Evolutionary conservation across 2,888 invertebrate genomes (phyloP).

Genomic region (Ophion slaviceki): DNA sequence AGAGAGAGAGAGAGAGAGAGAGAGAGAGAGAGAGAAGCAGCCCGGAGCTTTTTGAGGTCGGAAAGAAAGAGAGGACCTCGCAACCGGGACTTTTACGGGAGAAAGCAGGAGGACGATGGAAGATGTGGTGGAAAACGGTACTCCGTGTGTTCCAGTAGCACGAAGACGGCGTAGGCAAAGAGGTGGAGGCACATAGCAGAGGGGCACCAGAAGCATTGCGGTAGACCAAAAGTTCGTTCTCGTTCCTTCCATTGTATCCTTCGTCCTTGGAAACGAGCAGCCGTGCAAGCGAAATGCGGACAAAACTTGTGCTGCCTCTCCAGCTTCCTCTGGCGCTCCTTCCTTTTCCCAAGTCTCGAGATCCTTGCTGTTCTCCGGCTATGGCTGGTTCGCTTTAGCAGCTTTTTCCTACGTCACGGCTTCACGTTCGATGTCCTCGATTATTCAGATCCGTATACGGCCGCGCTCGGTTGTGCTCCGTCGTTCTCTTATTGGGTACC

Average conservation of each 20-base stretch:
- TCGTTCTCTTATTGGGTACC: constrained; percentile 41
- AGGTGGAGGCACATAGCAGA: neutral
- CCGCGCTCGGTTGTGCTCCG: constrained; percentile 16
- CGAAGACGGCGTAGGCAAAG: neutral
- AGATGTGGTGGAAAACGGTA: constrained; percentile 42
- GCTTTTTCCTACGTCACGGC: constrained; percentile 31
- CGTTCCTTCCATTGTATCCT: constrained; percentile 57
- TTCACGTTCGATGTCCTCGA: constrained; percentile 59
- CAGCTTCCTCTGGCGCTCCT: constrained; percentile 8
- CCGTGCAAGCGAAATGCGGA: constrained; percentile 52
- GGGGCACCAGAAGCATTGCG: constrained; percentile 46
- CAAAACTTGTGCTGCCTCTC: constrained; percentile 59
- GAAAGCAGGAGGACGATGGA: constrained; percentile 52
- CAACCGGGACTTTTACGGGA: constrained; percentile 28
- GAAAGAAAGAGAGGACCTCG: constrained; percentile 47
- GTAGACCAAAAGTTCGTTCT: constrained; percentile 62
- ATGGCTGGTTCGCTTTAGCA: constrained; percentile 18
- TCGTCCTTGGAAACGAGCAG: constrained; percentile 59
- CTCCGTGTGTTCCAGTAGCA: constrained; percentile 28
- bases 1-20: constrained; percentile 48
- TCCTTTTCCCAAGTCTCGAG: constrained; percentile 3
- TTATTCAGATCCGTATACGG: constrained; percentile 63
- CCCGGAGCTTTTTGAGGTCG: constrained; percentile 25
- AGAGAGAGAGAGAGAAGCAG: constrained; percentile 21
- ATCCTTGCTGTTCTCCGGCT: constrained; percentile 12